These are phyloP conservation scores for Pterocles burchelli DNA, from an alignment of 2,113 vertebrate species.

Conservation along the genomic window DNA sequence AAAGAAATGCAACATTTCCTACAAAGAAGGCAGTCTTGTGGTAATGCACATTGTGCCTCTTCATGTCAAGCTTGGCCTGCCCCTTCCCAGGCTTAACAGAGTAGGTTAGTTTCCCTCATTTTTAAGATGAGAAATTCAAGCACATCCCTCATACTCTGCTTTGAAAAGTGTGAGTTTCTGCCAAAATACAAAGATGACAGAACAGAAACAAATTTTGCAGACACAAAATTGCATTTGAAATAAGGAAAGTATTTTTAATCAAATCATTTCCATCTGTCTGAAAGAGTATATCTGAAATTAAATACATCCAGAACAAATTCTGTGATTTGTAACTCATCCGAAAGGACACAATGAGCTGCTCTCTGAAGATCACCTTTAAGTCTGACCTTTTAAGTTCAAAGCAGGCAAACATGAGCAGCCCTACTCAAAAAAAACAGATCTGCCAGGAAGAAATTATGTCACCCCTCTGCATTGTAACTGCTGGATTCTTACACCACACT, in stretches of 20 bases:
- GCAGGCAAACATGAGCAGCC: neutral
- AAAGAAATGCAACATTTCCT: neutral
- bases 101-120: neutral
- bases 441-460: neutral
- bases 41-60: neutral
- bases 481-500: neutral
- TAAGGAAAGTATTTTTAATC: neutral
- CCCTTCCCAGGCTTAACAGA: neutral
- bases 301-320: neutral
- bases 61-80: neutral
- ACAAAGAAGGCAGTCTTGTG: neutral
- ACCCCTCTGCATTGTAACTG: neutral
- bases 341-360: neutral
- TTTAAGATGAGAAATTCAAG: neutral
- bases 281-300: neutral
- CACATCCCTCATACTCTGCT: neutral
- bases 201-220: neutral
- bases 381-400: constrained; percentile 29
- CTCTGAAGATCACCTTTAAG: neutral
- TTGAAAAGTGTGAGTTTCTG: neutral
- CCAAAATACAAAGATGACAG: neutral
- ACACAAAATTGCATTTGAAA: neutral
- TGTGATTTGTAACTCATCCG: neutral
- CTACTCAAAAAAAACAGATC: neutral
- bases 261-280: neutral